These are phyloP conservation scores for Pomatorhinus ruficollis DNA, from an alignment of 2,113 vertebrate species.

Conservation along the genomic window DNA sequence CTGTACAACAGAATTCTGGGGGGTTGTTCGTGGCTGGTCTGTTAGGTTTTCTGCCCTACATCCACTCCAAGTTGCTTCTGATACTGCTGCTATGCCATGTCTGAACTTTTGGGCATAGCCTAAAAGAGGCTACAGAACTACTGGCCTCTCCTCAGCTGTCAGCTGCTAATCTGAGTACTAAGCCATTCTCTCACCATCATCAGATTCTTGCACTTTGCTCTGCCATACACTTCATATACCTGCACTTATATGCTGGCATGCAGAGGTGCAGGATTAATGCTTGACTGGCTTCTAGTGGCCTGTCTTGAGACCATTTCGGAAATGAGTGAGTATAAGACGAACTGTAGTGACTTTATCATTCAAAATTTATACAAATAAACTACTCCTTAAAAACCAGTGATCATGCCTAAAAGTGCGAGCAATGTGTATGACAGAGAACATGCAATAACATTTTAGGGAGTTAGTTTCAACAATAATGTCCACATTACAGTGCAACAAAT, in stretches of 20 bases:
- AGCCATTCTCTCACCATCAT: background rate
- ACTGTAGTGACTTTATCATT: background rate
- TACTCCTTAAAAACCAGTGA: background rate
- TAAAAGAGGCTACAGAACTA: constrained; percentile 23
- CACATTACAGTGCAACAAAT: background rate
- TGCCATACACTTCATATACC: background rate
- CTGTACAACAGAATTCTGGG: background rate
- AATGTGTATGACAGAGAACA: background rate
- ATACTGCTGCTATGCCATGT: background rate
- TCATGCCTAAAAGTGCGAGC: background rate
- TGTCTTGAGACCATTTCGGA: accelerated
- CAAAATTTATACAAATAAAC: background rate
- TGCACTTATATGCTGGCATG: background rate
- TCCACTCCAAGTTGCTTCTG: background rate
- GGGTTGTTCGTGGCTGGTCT: background rate
- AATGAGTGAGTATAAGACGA: background rate
- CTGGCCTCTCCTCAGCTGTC: constrained; percentile 1
- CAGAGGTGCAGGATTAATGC: background rate
- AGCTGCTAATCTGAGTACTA: background rate
- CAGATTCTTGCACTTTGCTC: background rate
- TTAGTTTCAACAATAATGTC: background rate
- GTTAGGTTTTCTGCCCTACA: background rate
- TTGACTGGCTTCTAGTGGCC: background rate
- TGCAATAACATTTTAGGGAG: background rate
- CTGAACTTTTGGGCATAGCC: background rate